Base-by-base conservation (phyloP, 2,797 vertebrate species). In the Acanthornis magna region DNA sequence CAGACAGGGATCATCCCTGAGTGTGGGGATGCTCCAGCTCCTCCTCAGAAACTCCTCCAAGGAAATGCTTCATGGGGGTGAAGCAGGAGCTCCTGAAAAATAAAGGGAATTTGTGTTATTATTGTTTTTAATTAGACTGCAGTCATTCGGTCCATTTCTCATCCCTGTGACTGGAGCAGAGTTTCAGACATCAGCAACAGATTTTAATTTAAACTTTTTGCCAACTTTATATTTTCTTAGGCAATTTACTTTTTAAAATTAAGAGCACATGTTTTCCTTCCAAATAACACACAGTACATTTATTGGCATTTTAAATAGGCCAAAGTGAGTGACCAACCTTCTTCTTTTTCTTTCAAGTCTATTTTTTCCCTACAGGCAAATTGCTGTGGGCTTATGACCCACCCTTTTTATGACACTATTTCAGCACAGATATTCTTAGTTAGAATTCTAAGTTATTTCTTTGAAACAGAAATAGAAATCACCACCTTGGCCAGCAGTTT, bases 381-480 rank as follows among this genome's bases (percentile, higher is more conserved):
- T 94, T 96, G 77, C 89, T 97, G 38, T 94, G 90, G 84, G 84
- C 87, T 97, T 94, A 90, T 86, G 93, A 91, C 89, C 87, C 96
- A 76, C 85, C 89, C 95, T 97, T 96, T 84, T 92, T 96, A 92
- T 95, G 93, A 89, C 96, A 91, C 81, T 96, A 71, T 95, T 97
- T 95, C 97, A 77, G 93, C 50, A 80, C 83, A 91, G 81, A 95
- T 97, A 91, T 95, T 93, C 93, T 96, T 95, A 85, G 88, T 95
- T 95, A 97, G 89, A 96, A 78, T 94, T 89, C 85, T 80, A 12
- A 86, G 82, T 95, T 79, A 70, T 89, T 96, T 78, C 94, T 96
- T 95, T 95, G 93, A 93, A 96, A 96, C 92, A 94, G 93, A 85
- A 96, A 85, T 92, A 97, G 94, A 95, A 95, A 72, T 96, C 80